Conservation (phyloP, 23 tunicate genomes). For the Aplidium turbinatum region DNA sequence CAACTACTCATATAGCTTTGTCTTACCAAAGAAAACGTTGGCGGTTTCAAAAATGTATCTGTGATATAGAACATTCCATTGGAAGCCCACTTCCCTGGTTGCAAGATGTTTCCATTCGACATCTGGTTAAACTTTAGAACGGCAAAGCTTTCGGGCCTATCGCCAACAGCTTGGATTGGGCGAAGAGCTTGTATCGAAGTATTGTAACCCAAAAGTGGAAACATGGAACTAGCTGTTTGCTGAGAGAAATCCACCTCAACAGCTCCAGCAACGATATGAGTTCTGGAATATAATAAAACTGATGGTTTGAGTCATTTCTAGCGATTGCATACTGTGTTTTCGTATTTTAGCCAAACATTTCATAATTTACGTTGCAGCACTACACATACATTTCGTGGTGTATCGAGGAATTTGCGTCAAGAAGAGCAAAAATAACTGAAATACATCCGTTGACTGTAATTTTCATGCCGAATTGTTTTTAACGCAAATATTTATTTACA, state of each 20-base stretch:
- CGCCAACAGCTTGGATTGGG: constrained; percentile 44
- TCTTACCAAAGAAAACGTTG: neutral
- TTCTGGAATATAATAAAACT: too few species aligned
- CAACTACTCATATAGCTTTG: too few species aligned
- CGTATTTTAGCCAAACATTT: too few species aligned
- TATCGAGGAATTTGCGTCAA: too few species aligned
- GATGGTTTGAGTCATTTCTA: too few species aligned
- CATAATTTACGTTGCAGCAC: too few species aligned
- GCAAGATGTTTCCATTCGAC: constrained; percentile 33
- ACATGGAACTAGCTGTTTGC: constrained; percentile 70
- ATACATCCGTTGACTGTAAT: too few species aligned
- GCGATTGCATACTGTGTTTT: too few species aligned
- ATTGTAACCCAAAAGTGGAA: constrained; percentile 56
- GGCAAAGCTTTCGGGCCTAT: constrained; percentile 50
- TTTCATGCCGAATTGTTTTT: too few species aligned
- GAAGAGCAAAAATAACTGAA: too few species aligned
- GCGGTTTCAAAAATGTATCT: constrained; percentile 43
- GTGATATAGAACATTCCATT: constrained; percentile 71
- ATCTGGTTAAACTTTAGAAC: constrained; percentile 14
- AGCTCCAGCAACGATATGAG: constrained; percentile 46
- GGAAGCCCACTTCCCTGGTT: constrained; percentile 40
- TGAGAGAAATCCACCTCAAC: constrained; percentile 33
- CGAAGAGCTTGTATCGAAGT: constrained; percentile 62
- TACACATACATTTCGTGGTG: too few species aligned
- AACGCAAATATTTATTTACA: too few species aligned